Conservation (phyloP, 2,113 vertebrate genomes). For the Lagopus leucura region DNA sequence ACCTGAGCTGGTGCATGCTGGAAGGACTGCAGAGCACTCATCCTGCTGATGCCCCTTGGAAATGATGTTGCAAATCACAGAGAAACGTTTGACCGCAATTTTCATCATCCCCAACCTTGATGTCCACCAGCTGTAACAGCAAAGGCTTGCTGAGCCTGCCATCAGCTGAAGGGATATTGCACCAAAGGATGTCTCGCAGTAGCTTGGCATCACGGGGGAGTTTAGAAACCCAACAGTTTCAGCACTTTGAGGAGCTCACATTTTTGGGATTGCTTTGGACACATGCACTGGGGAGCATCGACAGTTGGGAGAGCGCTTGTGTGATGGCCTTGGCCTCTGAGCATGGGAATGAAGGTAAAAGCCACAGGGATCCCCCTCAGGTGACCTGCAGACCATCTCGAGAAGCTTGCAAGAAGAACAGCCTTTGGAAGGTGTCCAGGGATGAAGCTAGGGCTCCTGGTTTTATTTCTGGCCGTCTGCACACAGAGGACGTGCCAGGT, state of each 20-base stretch:
- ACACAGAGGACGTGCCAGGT: too few relatives aligned
- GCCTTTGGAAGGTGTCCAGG: background rate
- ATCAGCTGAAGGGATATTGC: background rate
- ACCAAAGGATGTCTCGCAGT: background rate
- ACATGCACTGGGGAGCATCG: background rate
- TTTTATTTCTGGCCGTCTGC: background rate
- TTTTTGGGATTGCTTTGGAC: background rate
- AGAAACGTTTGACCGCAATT: accelerated
- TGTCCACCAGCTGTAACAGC: background rate
- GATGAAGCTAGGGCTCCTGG: background rate
- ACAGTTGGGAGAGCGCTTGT: accelerated
- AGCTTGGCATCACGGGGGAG: accelerated
- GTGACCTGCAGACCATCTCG: background rate
- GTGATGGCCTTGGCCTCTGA: background rate
- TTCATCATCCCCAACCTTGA: background rate
- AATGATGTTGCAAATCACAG: accelerated
- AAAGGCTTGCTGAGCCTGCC: background rate
- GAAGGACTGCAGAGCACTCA: background rate
- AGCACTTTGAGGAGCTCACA: background rate
- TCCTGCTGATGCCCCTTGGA: background rate
- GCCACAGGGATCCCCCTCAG: background rate
- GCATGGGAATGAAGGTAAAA: accelerated
- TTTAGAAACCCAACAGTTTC: background rate
- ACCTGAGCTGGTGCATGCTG: background rate
- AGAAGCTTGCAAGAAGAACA: background rate